Evolutionary conservation across 2,888 invertebrate genomes (phyloP), one percentile per base, ranked within the genome.

Genomic region (Papilio elwesi): DNA sequence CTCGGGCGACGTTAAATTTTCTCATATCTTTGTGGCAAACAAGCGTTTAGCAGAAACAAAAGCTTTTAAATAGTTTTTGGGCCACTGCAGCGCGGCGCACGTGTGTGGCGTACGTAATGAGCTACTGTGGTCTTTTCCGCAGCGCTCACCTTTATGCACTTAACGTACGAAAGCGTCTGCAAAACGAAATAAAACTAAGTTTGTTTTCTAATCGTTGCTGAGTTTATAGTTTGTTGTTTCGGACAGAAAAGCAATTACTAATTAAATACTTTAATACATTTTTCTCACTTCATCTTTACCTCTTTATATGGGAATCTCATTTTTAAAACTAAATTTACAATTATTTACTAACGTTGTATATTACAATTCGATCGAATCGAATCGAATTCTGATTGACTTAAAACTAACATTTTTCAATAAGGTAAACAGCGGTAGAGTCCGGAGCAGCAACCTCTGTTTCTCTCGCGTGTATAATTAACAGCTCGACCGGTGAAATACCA

Each of bases 61-160:
- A 73, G 72, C 73, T 69, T 69, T 69, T 69, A 69, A 73, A 69
- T 73, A 73, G 64, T 69, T 73, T 73, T 68, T 59, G 69, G 66
- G 65, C 59, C 73, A 65, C 66, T 73, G 73, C 69, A 69, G 65
- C 59, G 65, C 73, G 47, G 47, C 64, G 63, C 73, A 69, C 73
- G 73, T 73, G 69, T 52, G 73, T 52, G 65, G 69, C 69, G 69
- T 69, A 69, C 55, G 52, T 66, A 73, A 73, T 73, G 69, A 70
- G 69, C 69, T 73, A 57, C 69, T 69, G 73, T 51, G 73, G 73
- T 73, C 66, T 69, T 73, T 73, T 69, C 73, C 69, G 65, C 73
- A 69, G 65, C 49, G 66, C 69, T 73, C 55, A 69, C 69, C 59
- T 62, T 52, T 66, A 73, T 69, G 59, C 69, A 66, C 51, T 73